These are phyloP conservation scores for Steinernema hermaphroditum DNA, from an alignment of 2,888 invertebrate genomes.

Conservation along the genomic window DNA sequence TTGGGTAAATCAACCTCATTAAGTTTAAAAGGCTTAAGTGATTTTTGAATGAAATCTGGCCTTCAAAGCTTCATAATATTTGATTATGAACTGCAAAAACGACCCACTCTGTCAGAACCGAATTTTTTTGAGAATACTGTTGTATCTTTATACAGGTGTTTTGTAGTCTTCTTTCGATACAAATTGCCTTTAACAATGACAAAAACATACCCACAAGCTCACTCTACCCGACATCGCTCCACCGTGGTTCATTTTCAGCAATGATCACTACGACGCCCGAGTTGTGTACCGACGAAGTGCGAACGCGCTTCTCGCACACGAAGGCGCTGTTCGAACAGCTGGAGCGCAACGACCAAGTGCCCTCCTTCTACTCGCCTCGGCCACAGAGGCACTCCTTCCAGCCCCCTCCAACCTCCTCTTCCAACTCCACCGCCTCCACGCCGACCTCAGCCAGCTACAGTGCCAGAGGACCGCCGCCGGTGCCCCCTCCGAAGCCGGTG, in stretches of 20 bases:
- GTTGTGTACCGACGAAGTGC: constrained; percentile 56
- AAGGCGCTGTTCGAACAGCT: constrained; percentile 66
- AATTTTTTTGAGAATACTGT: too few species aligned
- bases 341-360: constrained; percentile 58
- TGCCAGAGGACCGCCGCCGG: constrained; percentile 41
- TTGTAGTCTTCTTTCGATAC: too few species aligned
- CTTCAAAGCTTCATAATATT: too few species aligned
- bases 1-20: too few species aligned
- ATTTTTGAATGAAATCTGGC: too few species aligned
- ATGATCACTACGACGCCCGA: constrained; percentile 51
- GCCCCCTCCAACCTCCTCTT: background rate
- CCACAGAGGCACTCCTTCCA: constrained; percentile 51
- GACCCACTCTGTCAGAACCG: too few species aligned
- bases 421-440: constrained; percentile 37
- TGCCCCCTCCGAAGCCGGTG: constrained; percentile 49
- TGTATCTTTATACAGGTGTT: too few species aligned
- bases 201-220: too few species aligned
- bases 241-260: background rate
- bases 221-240: too few species aligned
- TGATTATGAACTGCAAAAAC: too few species aligned
- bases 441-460: constrained; percentile 40
- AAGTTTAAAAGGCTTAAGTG: too few species aligned
- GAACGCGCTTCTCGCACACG: constrained; percentile 61
- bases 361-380: constrained; percentile 65
- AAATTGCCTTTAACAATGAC: too few species aligned